These are phyloP conservation scores for Ammospiza nelsoni DNA, from an alignment of 2,113 vertebrate genomes.

Conservation along the genomic window DNA sequence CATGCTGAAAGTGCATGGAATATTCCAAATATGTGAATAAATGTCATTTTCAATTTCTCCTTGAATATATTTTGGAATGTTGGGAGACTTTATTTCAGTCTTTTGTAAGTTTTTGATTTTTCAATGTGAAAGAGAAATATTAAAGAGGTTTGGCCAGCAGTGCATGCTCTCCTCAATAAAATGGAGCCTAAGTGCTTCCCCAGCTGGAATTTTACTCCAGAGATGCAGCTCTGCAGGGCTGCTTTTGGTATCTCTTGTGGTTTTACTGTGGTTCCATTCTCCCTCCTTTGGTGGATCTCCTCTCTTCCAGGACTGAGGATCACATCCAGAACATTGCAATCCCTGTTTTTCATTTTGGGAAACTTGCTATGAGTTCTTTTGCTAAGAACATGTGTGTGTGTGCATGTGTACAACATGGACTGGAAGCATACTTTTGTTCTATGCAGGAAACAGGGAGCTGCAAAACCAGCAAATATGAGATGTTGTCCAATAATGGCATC, in stretches of 20 bases:
- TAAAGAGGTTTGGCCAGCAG: background rate
- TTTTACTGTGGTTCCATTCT: background rate
- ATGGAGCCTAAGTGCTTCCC: background rate
- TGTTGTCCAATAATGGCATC: background rate
- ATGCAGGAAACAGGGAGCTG: background rate
- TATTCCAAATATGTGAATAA: rapidly evolving
- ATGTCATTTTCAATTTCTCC: background rate
- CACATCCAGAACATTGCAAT: background rate
- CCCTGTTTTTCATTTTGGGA: background rate
- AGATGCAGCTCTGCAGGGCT: background rate
- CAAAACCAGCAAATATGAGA: background rate
- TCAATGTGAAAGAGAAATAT: background rate
- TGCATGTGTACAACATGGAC: background rate
- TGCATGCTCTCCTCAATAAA: background rate
- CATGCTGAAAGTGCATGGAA: background rate
- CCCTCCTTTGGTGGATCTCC: background rate
- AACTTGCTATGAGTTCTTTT: background rate
- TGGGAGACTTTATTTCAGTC: background rate
- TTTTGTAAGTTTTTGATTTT: slow-evolving; percentile 17
- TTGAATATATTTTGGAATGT: background rate
- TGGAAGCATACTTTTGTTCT: background rate
- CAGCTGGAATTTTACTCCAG: slow-evolving; percentile 16
- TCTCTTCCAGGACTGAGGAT: background rate
- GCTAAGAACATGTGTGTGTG: background rate
- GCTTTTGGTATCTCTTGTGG: background rate